phyloP scores from a whole-genome alignment of 92 coral and sea anemone species.

The Palythoa grandiflora region DNA sequence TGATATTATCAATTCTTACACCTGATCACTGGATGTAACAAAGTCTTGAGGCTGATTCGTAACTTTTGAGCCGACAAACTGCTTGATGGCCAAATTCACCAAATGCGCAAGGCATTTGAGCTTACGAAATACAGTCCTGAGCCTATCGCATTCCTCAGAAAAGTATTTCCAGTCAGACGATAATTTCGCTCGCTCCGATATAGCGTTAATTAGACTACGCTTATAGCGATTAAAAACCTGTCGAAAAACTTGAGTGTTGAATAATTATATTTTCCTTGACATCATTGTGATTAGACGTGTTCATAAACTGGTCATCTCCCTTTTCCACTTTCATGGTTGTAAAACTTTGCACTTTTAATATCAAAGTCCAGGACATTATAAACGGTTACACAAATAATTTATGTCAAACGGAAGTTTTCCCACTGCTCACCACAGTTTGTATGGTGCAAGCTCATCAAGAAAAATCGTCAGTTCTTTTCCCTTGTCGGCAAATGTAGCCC shows the following conservation, averaged over 20 bases:
- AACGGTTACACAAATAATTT: neutral
- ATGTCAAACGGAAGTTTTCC: neutral
- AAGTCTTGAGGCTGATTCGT: neutral
- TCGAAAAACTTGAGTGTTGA: too few species aligned
- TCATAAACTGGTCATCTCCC: neutral
- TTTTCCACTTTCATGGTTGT: neutral
- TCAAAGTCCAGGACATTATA: neutral
- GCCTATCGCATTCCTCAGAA: too few species aligned
- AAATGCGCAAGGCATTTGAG: neutral
- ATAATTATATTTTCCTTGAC: too few species aligned
- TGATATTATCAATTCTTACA: neutral
- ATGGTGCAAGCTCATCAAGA: conserved; percentile 76
- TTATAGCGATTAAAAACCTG: neutral
- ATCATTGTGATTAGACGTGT: neutral
- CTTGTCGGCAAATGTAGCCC: conserved; percentile 58
- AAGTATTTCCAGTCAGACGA: neutral
- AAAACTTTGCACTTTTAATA: neutral
- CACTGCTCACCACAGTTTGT: conserved; percentile 72
- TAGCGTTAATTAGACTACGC: neutral
- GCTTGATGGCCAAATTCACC: neutral
- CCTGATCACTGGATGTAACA: neutral
- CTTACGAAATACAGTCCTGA: neutral
- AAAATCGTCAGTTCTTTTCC: conserved; percentile 62
- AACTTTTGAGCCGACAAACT: neutral
- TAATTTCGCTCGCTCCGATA: neutral